Evolutionary conservation across 2,113 vertebrate species (phyloP).

Genomic region (Carettochelys insculpta): DNA sequence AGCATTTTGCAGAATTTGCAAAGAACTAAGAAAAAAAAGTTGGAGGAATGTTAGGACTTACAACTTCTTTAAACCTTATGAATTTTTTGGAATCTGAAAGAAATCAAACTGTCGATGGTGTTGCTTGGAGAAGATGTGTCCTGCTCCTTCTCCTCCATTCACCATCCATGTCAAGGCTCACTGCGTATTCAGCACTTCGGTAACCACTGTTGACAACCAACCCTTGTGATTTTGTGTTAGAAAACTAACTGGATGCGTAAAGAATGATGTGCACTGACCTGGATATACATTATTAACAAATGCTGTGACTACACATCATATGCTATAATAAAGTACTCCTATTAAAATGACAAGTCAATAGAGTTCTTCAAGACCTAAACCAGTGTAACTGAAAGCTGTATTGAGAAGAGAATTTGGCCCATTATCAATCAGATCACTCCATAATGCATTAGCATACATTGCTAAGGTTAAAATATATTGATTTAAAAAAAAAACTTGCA

Average conservation of each 20-base stretch:
- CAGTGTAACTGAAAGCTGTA: neutral
- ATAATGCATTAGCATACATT: slow-evolving; percentile 33
- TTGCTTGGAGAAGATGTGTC: neutral
- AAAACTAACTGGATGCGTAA: neutral
- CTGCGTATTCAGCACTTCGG: neutral
- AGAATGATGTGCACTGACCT: neutral
- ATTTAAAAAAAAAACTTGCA: slow-evolving; percentile 50
- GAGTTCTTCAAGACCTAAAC: slow-evolving; percentile 42
- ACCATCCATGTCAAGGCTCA: neutral
- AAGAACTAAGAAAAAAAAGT: neutral
- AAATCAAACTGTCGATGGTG: neutral
- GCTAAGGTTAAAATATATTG: neutral
- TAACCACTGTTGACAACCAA: neutral
- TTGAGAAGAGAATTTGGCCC: slow-evolving; percentile 19
- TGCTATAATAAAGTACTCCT: slow-evolving; percentile 14
- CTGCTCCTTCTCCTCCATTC: neutral
- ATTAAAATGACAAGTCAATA: slow-evolving; percentile 44
- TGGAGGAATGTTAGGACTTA: neutral
- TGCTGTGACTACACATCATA: neutral
- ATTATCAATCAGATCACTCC: slow-evolving; percentile 33
- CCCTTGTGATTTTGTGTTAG: neutral
- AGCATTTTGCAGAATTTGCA: neutral
- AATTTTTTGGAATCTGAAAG: neutral
- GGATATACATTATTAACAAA: neutral
- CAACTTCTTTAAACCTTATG: neutral